Evolutionary conservation across 1,140 invertebrate genomes (phyloP).

Genomic region (Glossosoma conforme): DNA sequence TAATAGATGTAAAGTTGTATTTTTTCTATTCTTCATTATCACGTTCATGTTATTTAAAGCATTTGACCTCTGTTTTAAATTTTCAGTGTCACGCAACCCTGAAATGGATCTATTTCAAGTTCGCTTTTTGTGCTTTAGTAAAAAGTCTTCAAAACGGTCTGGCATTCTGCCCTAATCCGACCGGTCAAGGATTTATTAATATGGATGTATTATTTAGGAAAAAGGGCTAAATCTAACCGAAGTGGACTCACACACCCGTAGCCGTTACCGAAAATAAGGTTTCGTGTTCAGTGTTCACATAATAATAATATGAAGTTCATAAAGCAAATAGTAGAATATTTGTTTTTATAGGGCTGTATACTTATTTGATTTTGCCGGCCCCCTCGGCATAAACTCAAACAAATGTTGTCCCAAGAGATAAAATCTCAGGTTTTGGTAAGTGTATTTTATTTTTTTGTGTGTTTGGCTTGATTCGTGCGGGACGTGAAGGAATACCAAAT

Average conservation of each 20-base stretch:
- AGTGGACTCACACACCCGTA: too few species aligned
- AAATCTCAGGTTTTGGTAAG: neutral
- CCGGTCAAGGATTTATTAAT: neutral
- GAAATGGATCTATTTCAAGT: too few species aligned
- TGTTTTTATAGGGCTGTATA: slow-evolving; percentile 2
- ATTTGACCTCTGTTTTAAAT: too few species aligned
- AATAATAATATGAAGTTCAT: slow-evolving; percentile 1
- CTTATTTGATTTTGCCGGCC: slow-evolving; percentile 2
- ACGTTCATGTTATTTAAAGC: too few species aligned
- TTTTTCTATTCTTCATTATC: too few species aligned
- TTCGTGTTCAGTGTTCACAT: neutral
- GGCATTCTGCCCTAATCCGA: too few species aligned
- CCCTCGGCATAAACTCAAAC: neutral
- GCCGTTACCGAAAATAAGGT: neutral
- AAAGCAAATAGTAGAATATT: neutral
- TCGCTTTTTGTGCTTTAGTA: too few species aligned
- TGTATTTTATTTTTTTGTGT: neutral
- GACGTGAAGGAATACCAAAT: too few species aligned
- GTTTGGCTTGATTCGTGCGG: neutral
- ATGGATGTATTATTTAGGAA: neutral
- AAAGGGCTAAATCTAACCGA: neutral
- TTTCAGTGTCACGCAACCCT: too few species aligned
- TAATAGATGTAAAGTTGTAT: too few species aligned
- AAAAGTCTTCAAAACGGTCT: too few species aligned
- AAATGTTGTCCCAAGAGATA: slow-evolving; percentile 1